Evolutionary conservation across 1,140 invertebrate species (phyloP), one percentile per base, ranked within the genome.

Genomic region (Solenopsis fugax): DNA sequence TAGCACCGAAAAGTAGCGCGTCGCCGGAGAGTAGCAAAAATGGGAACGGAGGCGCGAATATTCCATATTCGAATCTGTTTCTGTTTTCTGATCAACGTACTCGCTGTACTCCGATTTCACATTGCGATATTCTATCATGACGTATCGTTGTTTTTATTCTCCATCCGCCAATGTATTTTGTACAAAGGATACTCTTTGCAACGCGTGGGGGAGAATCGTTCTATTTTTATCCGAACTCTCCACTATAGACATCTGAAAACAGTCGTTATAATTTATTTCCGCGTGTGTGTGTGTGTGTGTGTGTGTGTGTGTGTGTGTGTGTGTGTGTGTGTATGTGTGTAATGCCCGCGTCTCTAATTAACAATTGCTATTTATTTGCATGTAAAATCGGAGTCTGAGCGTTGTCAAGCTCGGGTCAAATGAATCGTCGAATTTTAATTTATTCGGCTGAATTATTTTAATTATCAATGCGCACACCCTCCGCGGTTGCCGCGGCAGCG

Each of bases 361-460:
- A 75, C 80, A 84, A 84, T 75, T 62, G 80, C 80, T 84, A 84
- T 84, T 84, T 84, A 84, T 84, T 84, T 84, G 80, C 69, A 84
- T 75, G 71, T 84, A 84, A 84, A 84, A 84, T 82, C 50, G 80
- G 67, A 41, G 67, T 54, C 65, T 45, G 45, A 62, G 76, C 60
- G 62, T 80, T 82, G 80, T 82, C 80, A 82, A 82, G 67, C 80
- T 82, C 54, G 80, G 80, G 80, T 82, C 80, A 82, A 82, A 82
- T 82, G 80, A 82, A 82, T 84, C 80, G 80, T 84, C 80, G 80
- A 84, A 84, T 84, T 84, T 84, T 84, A 84, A 84, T 84, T 84
- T 84, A 84, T 84, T 62, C 80, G 69, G 80, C 80, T 84, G 80
- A 84, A 84, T 84, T 84, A 84, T 84, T 84, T 84, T 84, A 84